A percentile compares a stretch with the other conserved stretches of the same genome.
Evolutionary conservation across 1,140 invertebrate genomes (phyloP).

Genomic region (Penaeus japonicus): DNA sequence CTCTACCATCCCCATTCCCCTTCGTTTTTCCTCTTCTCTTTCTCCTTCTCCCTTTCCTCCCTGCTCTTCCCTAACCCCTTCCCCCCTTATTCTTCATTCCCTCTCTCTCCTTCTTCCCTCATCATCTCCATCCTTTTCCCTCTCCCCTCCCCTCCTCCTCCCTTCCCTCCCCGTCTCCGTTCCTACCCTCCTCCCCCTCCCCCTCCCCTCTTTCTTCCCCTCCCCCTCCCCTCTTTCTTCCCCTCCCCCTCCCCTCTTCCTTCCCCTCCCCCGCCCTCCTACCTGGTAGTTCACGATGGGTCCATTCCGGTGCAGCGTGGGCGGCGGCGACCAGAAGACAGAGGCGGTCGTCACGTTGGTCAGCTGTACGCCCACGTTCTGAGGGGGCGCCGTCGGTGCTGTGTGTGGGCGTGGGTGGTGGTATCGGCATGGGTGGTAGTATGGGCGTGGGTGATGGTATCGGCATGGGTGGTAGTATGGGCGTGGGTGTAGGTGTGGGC

Average conservation of each 20-base stretch:
- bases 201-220: background rate
- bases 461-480: too few relatives aligned
- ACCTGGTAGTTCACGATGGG: slow-evolving; percentile 34
- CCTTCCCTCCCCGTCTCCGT: background rate
- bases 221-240: background rate
- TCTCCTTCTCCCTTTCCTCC: background rate
- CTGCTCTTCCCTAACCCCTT: background rate
- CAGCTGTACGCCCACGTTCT: slow-evolving; percentile 40
- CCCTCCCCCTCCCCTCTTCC: background rate
- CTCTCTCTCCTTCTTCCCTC: background rate
- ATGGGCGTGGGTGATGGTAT: too few relatives aligned
- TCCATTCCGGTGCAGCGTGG: slow-evolving; percentile 35
- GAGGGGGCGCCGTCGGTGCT: slow-evolving; percentile 38
- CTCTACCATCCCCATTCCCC: background rate
- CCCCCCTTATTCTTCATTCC: background rate
- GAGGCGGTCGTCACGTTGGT: slow-evolving; percentile 33
- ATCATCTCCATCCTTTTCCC: too few relatives aligned
- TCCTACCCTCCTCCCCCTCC: background rate
- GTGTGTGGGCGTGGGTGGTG: background rate
- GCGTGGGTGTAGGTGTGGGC: too few relatives aligned
- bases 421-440: too few relatives aligned
- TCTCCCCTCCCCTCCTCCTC: background rate
- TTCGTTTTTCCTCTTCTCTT: background rate
- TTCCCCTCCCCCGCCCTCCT: background rate
- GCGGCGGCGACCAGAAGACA: slow-evolving; percentile 30